phyloP scores from a whole-genome alignment of 2,888 invertebrate species.

The Scaptomyza tumidula region DNA sequence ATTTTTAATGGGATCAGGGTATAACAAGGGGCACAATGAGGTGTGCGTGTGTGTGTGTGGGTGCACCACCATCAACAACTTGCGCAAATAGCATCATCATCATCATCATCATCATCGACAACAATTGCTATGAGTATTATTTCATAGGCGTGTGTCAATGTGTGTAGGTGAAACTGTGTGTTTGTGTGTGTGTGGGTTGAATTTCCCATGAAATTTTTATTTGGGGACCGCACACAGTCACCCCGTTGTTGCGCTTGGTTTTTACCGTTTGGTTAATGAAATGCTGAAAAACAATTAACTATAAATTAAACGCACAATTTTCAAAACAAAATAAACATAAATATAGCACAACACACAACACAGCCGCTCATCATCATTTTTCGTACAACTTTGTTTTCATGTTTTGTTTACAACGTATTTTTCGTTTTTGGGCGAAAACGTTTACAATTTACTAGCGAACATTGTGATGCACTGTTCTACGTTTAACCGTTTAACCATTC shows the following conservation, averaged over 20 bases:
- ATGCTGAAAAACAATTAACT: slow-evolving; percentile 76
- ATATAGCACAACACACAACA: slow-evolving; percentile 55
- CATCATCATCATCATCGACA: slow-evolving; percentile 51
- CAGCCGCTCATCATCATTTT: slow-evolving; percentile 64
- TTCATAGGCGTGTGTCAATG: slow-evolving; percentile 42
- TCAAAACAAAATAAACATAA: slow-evolving; percentile 78
- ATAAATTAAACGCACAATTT: slow-evolving; percentile 79
- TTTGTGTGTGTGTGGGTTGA: slow-evolving; percentile 27
- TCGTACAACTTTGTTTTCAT: slow-evolving; percentile 60
- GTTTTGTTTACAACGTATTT: slow-evolving; percentile 64
- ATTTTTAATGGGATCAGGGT: too few relatives aligned
- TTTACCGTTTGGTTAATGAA: slow-evolving; percentile 72
- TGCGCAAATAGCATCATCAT: slow-evolving; percentile 74
- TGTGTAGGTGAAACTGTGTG: slow-evolving; percentile 4
- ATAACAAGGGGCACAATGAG: slow-evolving; percentile 2
- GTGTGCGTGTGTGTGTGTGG: slow-evolving; percentile 29
- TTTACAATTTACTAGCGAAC: slow-evolving; percentile 63
- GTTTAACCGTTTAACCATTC: neutral
- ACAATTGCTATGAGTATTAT: slow-evolving; percentile 62
- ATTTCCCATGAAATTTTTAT: slow-evolving; percentile 57
- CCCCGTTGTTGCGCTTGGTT: slow-evolving; percentile 38
- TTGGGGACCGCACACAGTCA: slow-evolving; percentile 74
- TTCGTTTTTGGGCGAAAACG: slow-evolving; percentile 34
- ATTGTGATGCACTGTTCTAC: slow-evolving; percentile 1
- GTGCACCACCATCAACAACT: slow-evolving; percentile 78